Percentiles rank a stretch among this genome's conserved stretches.
phyloP scores from a whole-genome alignment of 30 jellyfish, hydroid and myxozoan species.

The Pelagia noctiluca region DNA sequence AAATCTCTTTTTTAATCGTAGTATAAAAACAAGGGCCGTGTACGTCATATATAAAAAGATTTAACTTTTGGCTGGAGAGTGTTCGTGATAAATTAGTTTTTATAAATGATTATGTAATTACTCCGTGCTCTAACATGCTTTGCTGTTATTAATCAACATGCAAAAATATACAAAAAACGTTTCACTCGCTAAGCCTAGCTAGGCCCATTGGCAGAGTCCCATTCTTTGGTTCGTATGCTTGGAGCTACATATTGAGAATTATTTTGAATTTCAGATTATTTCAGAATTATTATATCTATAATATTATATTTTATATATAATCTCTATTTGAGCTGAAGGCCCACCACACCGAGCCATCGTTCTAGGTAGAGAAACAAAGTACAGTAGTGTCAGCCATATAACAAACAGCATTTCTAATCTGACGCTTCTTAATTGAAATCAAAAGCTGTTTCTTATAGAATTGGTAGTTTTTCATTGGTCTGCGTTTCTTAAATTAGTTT shows the following conservation, averaged over 20 bases:
- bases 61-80: conserved; percentile 72
- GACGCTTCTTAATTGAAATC: too few species aligned
- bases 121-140: background rate
- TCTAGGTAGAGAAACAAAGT: too few species aligned
- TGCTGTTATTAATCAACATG: conserved; percentile 63
- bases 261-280: conserved; percentile 63
- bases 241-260: conserved; percentile 26
- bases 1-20: background rate
- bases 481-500: too few species aligned
- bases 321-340: conserved; percentile 17
- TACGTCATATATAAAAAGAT: conserved; percentile 45
- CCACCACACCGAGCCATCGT: conserved; percentile 11
- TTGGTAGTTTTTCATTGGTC: too few species aligned
- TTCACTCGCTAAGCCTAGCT: background rate
- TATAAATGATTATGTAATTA: conserved; percentile 10
- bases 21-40: conserved; percentile 19
- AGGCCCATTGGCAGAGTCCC: background rate
- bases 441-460: too few species aligned
- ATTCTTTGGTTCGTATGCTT: conserved; percentile 44
- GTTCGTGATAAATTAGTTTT: conserved; percentile 71
- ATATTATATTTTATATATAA: conserved; percentile 55
- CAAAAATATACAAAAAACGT: conserved; percentile 38
- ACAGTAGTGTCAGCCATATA: too few species aligned
- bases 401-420: too few species aligned
- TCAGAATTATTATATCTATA: conserved; percentile 44